These are phyloP conservation scores for Carcinoscorpius rotundicauda DNA, from an alignment of 1,140 invertebrate genomes.

Conservation along the genomic window DNA sequence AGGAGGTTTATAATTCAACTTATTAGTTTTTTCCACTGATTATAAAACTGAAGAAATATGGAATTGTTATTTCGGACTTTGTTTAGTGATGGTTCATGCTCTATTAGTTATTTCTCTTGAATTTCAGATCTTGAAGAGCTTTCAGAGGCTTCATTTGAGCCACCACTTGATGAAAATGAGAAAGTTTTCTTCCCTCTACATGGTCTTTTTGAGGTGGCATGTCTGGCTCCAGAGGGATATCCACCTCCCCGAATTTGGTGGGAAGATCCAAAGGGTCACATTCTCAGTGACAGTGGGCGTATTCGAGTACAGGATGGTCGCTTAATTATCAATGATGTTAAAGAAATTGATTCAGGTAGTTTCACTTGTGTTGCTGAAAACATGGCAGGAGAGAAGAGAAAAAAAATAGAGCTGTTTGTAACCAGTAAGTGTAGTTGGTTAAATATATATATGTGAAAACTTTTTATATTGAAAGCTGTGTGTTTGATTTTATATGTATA, in stretches of 20 bases:
- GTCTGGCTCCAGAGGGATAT: slow-evolving; percentile 42
- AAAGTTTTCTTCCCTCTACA: slow-evolving; percentile 40
- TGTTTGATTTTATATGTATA: too few species aligned
- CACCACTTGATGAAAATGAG: too few species aligned
- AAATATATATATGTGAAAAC: too few species aligned
- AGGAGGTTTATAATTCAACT: too few species aligned
- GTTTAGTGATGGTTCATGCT: too few species aligned
- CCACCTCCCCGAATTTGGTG: slow-evolving; percentile 40
- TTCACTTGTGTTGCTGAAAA: slow-evolving; percentile 59
- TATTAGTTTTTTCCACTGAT: too few species aligned
- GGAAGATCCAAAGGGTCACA: slow-evolving; percentile 39
- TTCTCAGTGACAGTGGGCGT: slow-evolving; percentile 25
- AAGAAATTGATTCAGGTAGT: slow-evolving; percentile 45
- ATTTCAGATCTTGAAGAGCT: too few species aligned
- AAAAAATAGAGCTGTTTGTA: slow-evolving; percentile 33
- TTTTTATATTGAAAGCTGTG: too few species aligned
- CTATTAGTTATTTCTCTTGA: too few species aligned
- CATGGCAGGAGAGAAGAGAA: slow-evolving; percentile 46
- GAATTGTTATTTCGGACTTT: too few species aligned
- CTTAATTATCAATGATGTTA: slow-evolving; percentile 49
- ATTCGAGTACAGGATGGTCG: slow-evolving; percentile 43
- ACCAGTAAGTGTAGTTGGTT: slow-evolving; percentile 16
- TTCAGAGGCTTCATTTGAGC: too few species aligned
- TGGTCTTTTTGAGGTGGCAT: slow-evolving; percentile 46
- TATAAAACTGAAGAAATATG: too few species aligned